These are phyloP conservation scores for Pocota personata DNA, from an alignment of 2,888 invertebrate species.

Conservation along the genomic window DNA sequence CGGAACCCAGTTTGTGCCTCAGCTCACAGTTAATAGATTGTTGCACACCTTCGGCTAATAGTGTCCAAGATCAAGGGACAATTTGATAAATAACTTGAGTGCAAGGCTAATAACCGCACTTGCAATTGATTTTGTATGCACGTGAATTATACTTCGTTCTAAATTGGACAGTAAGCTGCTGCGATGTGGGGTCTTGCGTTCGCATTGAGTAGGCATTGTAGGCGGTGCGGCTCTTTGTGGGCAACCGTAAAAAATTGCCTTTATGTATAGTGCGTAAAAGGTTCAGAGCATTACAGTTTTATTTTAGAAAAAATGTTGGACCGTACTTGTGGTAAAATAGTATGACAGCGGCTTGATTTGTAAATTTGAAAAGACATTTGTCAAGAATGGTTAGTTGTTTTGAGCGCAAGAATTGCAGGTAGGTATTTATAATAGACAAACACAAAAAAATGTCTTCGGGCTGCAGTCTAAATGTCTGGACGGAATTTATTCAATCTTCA, in stretches of 20 bases:
- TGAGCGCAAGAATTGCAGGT: too few relatives aligned
- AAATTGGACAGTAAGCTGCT: constrained; percentile 29
- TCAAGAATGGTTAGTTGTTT: background rate
- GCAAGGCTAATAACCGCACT: constrained; percentile 65
- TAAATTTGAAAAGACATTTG: background rate
- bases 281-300: background rate
- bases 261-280: constrained; percentile 29
- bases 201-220: constrained; percentile 21
- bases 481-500: too few relatives aligned
- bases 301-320: background rate
- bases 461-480: too few relatives aligned
- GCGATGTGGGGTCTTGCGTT: background rate
- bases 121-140: constrained; percentile 72
- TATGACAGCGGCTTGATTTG: background rate
- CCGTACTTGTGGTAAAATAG: background rate
- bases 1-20: constrained; percentile 29
- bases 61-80: constrained; percentile 62
- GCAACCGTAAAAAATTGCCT: constrained; percentile 43
- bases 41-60: constrained; percentile 68
- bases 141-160: constrained; percentile 55
- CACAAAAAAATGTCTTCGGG: too few relatives aligned
- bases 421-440: too few relatives aligned
- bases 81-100: constrained; percentile 66
- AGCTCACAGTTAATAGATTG: constrained; percentile 66
- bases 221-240: constrained; percentile 51